Base-by-base conservation (phyloP, 2,797 vertebrate genomes). In the Pelobates cultripes region DNA sequence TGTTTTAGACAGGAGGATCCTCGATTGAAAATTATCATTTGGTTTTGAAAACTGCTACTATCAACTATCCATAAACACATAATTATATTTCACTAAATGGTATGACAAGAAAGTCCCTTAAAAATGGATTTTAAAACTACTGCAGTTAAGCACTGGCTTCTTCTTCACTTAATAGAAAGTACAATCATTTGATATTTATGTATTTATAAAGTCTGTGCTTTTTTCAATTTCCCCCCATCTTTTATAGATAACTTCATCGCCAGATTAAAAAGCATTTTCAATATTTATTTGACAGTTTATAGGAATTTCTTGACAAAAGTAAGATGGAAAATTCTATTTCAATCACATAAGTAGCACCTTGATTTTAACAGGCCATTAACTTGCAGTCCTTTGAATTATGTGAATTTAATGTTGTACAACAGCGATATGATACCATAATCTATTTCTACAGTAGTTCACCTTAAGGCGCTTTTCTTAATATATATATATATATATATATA, bases 231-330 rank as follows among this genome's bases (percentile, higher is more conserved):
- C 75, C 43, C 45, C 53, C 55, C 72, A 83, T 83, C 71, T 79
- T 79, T 83, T 79, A 79, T 79, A 83, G 77, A 79, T 79, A 76
- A 84, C 82, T 84, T 70, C 77, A 79, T 79, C 57, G 73, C 51
- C 57, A 79, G 77, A 84, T 84, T 83, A 83, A 83, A 79, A 84
- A 72, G 82, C 72, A 84, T 84, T 84, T 84, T 84, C 73, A 84
- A 79, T 84, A 84, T 84, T 79, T 84, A 79, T 83, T 79, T 83
- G 77, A 83, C 82, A 79, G 66, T 83, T 83, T 79, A 78, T 79
- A 79, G 71, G 72, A 64, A 79, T 76, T 84, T 71, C 81, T 61
- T 83, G 70, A 83, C 75, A 83, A 83, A 83, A 78, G 80, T 77
- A 72, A 63, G 69, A 82, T 73, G 70, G 81, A 74, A 73, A 82